These are phyloP conservation scores for Pygoscelis antarcticus DNA, from an alignment of 2,113 vertebrate species.

Conservation along the genomic window DNA sequence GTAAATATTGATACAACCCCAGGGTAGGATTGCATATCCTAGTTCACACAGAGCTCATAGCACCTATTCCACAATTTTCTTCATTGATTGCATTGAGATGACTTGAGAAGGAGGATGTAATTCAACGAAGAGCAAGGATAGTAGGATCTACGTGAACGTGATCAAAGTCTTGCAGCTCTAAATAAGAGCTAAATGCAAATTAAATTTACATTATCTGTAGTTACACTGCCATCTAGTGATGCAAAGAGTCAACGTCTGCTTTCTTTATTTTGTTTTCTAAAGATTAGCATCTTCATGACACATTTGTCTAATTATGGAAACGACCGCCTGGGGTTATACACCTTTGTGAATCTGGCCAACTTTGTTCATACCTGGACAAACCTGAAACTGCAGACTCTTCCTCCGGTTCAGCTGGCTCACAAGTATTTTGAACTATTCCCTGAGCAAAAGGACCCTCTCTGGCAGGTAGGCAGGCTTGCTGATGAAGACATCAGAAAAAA, in stretches of 20 bases:
- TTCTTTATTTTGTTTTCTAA: not conserved
- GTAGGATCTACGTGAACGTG: not conserved
- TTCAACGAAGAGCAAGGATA: not conserved
- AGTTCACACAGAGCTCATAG: not conserved
- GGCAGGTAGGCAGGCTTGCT: conserved; percentile 83
- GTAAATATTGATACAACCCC: not conserved
- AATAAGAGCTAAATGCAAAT: not conserved
- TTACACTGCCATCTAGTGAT: conserved; percentile 66
- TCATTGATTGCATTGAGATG: not conserved
- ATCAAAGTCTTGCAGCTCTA: not conserved
- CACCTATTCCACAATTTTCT: not conserved
- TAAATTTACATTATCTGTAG: not conserved
- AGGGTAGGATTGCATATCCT: not conserved
- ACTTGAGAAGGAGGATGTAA: not conserved
- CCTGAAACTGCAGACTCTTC: conserved; percentile 89
- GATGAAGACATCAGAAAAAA: not conserved
- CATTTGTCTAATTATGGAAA: conserved; percentile 95
- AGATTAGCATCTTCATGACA: conserved; percentile 99
- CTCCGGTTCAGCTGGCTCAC: conserved; percentile 87
- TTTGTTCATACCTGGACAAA: conserved; percentile 93
- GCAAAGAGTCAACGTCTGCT: not conserved
- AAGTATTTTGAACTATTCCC: conserved; percentile 96
- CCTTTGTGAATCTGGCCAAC: conserved; percentile 92
- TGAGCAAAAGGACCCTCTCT: conserved; percentile 92
- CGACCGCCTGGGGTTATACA: conserved; percentile 91